phyloP scores from a whole-genome alignment of 2,888 invertebrate genomes.

The Blastobasis adustella region DNA sequence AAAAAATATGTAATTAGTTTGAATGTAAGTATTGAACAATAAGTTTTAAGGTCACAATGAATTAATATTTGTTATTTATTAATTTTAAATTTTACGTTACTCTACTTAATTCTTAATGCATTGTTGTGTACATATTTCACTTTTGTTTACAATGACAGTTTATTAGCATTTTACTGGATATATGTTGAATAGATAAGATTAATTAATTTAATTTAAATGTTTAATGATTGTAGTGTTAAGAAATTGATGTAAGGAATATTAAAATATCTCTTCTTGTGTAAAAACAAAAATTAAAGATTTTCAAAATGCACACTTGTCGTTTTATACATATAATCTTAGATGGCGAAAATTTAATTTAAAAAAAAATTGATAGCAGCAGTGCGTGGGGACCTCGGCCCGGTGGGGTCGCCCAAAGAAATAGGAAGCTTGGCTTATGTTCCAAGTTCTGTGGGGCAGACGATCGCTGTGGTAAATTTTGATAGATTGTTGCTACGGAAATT shows the following conservation, averaged over 20 bases:
- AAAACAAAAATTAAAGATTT: constrained; percentile 61
- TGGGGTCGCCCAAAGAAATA: too few relatives aligned
- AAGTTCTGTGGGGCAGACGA: too few relatives aligned
- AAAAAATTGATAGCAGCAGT: too few relatives aligned
- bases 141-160: constrained; percentile 53
- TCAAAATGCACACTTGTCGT: constrained; percentile 25
- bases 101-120: constrained; percentile 37
- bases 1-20: too few relatives aligned
- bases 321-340: too few relatives aligned
- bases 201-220: constrained; percentile 29
- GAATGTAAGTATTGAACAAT: too few relatives aligned
- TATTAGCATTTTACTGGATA: constrained; percentile 41
- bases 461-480: too few relatives aligned
- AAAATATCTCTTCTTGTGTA: constrained; percentile 60
- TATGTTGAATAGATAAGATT: constrained; percentile 37
- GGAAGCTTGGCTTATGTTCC: too few relatives aligned
- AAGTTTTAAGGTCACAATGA: background rate
- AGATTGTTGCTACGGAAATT: too few relatives aligned
- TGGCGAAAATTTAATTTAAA: too few relatives aligned
- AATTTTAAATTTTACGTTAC: constrained; percentile 52
- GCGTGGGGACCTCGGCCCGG: too few relatives aligned
- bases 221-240: constrained; percentile 47
- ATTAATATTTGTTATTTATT: constrained; percentile 46
- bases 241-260: constrained; percentile 49
- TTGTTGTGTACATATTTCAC: constrained; percentile 67